These are phyloP conservation scores for Porites lobata DNA, from an alignment of 92 coral and sea anemone species.

Conservation along the genomic window DNA sequence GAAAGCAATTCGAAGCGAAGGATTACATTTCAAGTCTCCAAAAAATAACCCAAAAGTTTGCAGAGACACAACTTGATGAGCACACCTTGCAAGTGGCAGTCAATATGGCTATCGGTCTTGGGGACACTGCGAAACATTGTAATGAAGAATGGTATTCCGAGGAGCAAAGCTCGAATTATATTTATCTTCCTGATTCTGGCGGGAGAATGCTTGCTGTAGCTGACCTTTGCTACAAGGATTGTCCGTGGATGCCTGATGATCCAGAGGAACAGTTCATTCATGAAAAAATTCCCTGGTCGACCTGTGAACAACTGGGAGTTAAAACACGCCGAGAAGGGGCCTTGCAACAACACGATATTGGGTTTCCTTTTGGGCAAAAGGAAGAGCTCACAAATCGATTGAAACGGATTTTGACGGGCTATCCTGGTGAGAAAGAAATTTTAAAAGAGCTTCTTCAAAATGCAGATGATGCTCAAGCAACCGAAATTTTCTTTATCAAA, in stretches of 20 bases:
- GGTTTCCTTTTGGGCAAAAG: slow-evolving; percentile 81
- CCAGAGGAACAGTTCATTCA: background rate
- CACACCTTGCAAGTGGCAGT: background rate
- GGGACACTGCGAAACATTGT: background rate
- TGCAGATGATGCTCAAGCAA: slow-evolving; percentile 94
- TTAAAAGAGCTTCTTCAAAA: slow-evolving; percentile 94
- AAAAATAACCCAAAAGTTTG: background rate
- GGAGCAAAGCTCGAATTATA: too few species aligned
- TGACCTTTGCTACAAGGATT: slow-evolving; percentile 70
- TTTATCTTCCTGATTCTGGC: slow-evolving; percentile 67
- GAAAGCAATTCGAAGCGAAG: slow-evolving; percentile 49
- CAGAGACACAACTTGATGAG: background rate
- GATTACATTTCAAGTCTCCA: slow-evolving; percentile 57
- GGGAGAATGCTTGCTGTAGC: slow-evolving; percentile 21
- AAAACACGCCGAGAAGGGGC: slow-evolving; percentile 71
- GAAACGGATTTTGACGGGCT: slow-evolving; percentile 75
- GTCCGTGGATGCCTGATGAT: slow-evolving; percentile 72
- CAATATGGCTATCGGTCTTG: background rate
- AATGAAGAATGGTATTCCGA: background rate
- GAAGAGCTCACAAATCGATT: slow-evolving; percentile 88
- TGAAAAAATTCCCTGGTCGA: slow-evolving; percentile 12
- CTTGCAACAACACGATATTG: slow-evolving; percentile 33
- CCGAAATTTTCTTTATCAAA: slow-evolving; percentile 84
- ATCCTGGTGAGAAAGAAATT: slow-evolving; percentile 82
- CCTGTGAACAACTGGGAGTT: slow-evolving; percentile 40